Base-by-base conservation (phyloP, 2,797 vertebrate genomes). In the Cheirogaleus major region DNA sequence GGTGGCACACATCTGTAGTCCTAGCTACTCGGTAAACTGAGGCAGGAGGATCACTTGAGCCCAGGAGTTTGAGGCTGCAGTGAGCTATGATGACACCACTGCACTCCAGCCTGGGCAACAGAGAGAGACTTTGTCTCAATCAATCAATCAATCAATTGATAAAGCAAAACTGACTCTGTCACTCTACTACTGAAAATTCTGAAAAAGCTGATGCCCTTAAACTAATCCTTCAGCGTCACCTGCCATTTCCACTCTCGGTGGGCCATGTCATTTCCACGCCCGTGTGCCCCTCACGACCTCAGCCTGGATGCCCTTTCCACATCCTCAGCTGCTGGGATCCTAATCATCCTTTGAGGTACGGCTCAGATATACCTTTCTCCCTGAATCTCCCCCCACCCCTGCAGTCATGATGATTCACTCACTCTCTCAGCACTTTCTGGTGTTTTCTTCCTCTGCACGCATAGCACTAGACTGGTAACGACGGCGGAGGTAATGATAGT, bases 291-390 rank as follows among this genome's bases (percentile, higher is more conserved):
- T n/a, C 22, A 59, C 18, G 18, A 41, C 35, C 84, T 20, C 17
- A 70, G 84, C 59, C 94, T n/a, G 35, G 52, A 32, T 48, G 38
- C 55, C 35, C 76, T 92, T 73, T 17, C 59, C 59, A 35, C 70
- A 38, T 41, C 45, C 76, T 88, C 72, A 73, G 59, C 80, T 78
- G 81, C 5, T 45, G 38, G 90, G 92, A 91, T 76, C 72, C 72
- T 69, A 38, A 41, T 61, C 76, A 52, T 73, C 35, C 84, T 90
- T 76, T 81, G 92, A 89, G 89, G 80, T n/a, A 22, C 0, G 0
- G 18, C 38, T 89, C 92, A 88, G 57, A 78, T 72, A 50, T 32
- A 69, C 79, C 92, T 91, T 92, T 80, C 61, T 75, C 50, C 70
- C 22, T 1, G 25, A 41, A 27, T 22, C 61, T 76, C 32, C 9